phyloP scores from a whole-genome alignment of 2,888 invertebrate species.

The Synergus itoensis region DNA sequence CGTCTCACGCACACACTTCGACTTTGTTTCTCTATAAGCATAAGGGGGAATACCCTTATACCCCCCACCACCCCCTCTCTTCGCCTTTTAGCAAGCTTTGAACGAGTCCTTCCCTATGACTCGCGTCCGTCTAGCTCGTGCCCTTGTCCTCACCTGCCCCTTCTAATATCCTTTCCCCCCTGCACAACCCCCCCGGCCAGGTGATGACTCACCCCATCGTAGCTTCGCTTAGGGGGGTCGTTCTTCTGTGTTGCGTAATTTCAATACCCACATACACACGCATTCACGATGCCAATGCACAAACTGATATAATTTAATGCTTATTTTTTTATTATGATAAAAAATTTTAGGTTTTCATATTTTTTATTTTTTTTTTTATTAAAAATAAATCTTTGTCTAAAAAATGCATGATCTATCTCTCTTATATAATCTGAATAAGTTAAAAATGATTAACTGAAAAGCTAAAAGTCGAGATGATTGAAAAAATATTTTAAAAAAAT shows the following conservation, averaged over 20 bases:
- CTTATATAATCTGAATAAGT: no score
- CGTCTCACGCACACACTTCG: slow-evolving; percentile 53
- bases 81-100: slow-evolving; percentile 43
- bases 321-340: neutral
- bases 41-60: slow-evolving; percentile 25
- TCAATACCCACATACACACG: slow-evolving; percentile 16
- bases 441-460: no score
- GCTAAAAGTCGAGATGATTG: no score
- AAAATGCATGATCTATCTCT: no score
- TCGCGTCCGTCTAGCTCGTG: slow-evolving; percentile 50
- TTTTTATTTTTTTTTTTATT: neutral
- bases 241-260: slow-evolving; percentile 36
- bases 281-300: neutral
- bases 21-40: slow-evolving; percentile 4
- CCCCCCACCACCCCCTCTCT: slow-evolving; percentile 29
- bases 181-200: slow-evolving; percentile 64
- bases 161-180: slow-evolving; percentile 53
- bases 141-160: slow-evolving; percentile 55
- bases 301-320: slow-evolving; percentile 17
- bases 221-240: slow-evolving; percentile 42
- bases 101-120: slow-evolving; percentile 36
- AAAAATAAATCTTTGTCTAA: no score
- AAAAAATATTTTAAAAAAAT: no score
- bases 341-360: neutral
- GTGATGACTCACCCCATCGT: slow-evolving; percentile 75